Conservation (phyloP, 2,113 vertebrate genomes). For the Fulmarus glacialis region DNA sequence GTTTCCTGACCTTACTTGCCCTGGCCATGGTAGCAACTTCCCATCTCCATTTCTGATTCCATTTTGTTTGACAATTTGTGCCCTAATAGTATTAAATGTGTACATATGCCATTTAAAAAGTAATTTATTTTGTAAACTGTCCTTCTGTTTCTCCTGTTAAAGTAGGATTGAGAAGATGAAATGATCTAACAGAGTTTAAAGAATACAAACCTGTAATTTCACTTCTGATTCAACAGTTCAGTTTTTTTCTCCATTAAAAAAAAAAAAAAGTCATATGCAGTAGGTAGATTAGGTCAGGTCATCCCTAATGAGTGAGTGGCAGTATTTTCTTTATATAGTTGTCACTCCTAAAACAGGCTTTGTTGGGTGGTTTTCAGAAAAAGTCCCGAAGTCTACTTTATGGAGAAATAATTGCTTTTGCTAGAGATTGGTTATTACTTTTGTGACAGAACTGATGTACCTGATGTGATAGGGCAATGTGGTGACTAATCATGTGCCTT, state of each 20-base stretch:
- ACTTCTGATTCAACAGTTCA: neutral
- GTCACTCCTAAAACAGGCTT: neutral
- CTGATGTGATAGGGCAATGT: neutral
- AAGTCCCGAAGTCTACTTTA: neutral
- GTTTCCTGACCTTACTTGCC: neutral
- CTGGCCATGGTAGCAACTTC: neutral
- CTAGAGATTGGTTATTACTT: neutral
- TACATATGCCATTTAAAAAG: neutral
- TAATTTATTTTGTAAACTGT: constrained; percentile 20
- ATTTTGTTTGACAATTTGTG: neutral
- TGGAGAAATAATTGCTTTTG: constrained; percentile 8
- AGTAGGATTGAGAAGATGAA: neutral
- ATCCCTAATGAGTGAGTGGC: neutral
- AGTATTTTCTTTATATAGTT: neutral
- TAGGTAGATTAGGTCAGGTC: neutral
- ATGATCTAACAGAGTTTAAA: constrained; percentile 1
- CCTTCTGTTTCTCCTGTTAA: neutral
- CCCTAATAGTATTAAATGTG: neutral
- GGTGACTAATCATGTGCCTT: neutral
- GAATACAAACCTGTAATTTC: neutral
- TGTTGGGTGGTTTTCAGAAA: neutral
- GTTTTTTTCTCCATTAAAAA: neutral
- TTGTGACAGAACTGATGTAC: neutral
- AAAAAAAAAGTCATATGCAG: neutral
- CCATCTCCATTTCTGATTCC: neutral